Base-by-base conservation (phyloP, 2,888 invertebrate genomes). In the Phengaris alcon region DNA sequence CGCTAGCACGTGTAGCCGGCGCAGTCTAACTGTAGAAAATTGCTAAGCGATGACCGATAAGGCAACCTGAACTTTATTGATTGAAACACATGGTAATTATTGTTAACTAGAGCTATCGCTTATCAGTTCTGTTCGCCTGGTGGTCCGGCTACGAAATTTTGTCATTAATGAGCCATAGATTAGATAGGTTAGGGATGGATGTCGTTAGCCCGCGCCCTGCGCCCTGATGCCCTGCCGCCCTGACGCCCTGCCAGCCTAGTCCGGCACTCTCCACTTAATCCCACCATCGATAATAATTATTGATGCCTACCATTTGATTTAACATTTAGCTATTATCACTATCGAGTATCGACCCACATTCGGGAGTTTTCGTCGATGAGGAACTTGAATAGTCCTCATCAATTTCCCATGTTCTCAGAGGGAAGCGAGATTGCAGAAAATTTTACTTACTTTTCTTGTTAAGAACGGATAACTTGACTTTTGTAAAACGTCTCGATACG, bases 111-210 rank as follows among this genome's bases (percentile, higher is more conserved):
- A 35, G 22, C 64, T 52, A 35, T 64, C 59, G 8, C 10, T 59
- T 59, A 59, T 59, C 15, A 59, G 10, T 22, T 59, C 59, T 22
- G 22, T 59, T 0, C 15, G 59, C 9, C 10, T 10, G 15, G 59
- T 22, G 59, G 10, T 10, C 59, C 4, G 59, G 10, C 22, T 15
- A 1, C 57, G 52, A 72, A 72, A 35, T 72, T 72, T 12, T 51
- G 35, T 52, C 72, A 72, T 72, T 54, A 72, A 72, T 72, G 54
- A 72, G 52, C 15, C 72, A 54, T 72, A 72, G 72, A 72, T 54
- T 52, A 70, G 69, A 0, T 35, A n/a, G 35, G 35, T 52, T 70
- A 52, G 44, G 72, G 72, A 72, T 22, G 10, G 64, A 64, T 35
- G 59, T 64, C 35, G 64, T 12, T 64, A 64, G 35, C 64, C 35